A percentile compares a stretch with the other conserved stretches of the same genome.
Conservation (phyloP, 2,113 vertebrate genomes). For the Odontophorus gujanensis region DNA sequence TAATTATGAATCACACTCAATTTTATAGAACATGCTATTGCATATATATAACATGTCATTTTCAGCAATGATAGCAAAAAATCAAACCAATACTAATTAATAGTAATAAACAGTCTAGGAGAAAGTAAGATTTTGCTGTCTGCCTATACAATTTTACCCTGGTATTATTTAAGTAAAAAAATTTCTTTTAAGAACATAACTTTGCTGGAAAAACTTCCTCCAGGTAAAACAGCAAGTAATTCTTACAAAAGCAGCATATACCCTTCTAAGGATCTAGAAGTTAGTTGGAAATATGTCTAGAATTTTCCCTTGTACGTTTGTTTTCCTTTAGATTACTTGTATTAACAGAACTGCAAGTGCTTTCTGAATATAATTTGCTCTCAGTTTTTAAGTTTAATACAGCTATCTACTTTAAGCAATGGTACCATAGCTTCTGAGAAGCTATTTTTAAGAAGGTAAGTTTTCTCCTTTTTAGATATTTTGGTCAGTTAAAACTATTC, state of each 20-base stretch:
- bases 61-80: not conserved
- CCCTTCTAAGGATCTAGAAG: not conserved
- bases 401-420: not conserved
- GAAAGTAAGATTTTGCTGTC: not conserved
- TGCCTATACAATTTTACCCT: too few relatives aligned
- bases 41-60: not conserved
- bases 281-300: not conserved
- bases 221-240: not conserved
- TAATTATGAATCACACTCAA: not conserved
- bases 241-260: not conserved
- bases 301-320: not conserved
- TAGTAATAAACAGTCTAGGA: not conserved
- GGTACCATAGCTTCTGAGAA: not conserved
- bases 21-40: not conserved
- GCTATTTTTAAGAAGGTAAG: not conserved
- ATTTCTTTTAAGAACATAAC: not conserved
- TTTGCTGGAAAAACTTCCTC: not conserved
- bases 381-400: not conserved
- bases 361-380: not conserved
- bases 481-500: not conserved
- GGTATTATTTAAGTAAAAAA: not conserved
- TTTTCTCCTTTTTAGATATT: not conserved
- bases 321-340: not conserved
- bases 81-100: not conserved
- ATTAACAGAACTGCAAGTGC: not conserved